Base-by-base conservation (phyloP, 2,113 vertebrate genomes). In the Illadopsis cleaveri region DNA sequence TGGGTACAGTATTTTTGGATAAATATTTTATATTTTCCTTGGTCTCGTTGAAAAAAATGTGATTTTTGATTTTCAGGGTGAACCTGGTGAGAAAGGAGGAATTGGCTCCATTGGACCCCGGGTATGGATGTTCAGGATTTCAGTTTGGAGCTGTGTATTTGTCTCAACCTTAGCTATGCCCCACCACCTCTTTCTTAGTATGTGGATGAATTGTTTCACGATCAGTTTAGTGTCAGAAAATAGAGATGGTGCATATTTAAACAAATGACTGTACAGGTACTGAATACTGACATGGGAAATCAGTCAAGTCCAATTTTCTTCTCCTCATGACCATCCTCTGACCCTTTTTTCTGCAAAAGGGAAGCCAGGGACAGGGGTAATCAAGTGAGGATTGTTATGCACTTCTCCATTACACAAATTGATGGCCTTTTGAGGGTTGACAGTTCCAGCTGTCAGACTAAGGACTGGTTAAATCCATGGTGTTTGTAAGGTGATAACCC, bases 1-100 rank as follows among this genome's bases (percentile, higher is more conserved):
- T 70, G 48, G 35, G 15, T 62, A 37, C 7, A 15, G 15, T 50
- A 19, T 35, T 77, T 90, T 80, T 38, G 44, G 33, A 23, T 45
- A 70, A 93, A 70, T 83, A 48, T 25, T 33, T 56, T 81, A 0
- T 47, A 1, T 86, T 92, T 86, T 60, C 33, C 6, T 27, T 66
- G 37, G 5, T 75, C 23, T 86, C 42, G 65, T 80, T 56, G 35
- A 72, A 71, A 56, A 87, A 90, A 79, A 22, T 11, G 18, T 73
- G 44, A 51, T 89, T 70, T 90, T 90, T 88, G 10, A 42, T 91
- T 97, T 97, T 89, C 97, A 99, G 99, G 99, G 99, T 68, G 97
- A 98, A 90, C 97, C 98, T 33, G 99, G 99, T 47, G 98, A 98
- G 88, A 99, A 98, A 76, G 98, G 98, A 45, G 47, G 87, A 11